Percentiles rank a stretch among this genome's conserved stretches.
Evolutionary conservation across 1,140 invertebrate genomes (phyloP).

Genomic region (Eumaeus atala): DNA sequence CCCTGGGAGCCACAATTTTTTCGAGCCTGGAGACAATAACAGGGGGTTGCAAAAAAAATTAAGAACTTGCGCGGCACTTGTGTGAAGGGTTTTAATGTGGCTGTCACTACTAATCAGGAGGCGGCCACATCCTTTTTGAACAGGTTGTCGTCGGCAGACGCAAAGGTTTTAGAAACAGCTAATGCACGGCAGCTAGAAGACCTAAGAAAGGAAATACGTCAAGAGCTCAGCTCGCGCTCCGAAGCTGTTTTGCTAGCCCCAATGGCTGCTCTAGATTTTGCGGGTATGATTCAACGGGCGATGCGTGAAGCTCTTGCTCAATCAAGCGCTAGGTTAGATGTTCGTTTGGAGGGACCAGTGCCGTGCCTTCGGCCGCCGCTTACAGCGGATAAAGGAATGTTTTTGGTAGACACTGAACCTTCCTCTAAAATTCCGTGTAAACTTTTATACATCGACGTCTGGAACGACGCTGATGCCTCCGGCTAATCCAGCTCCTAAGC

Average conservation of each 20-base stretch:
- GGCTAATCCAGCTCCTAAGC: too few species aligned
- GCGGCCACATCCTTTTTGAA: background rate
- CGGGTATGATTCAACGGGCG: background rate
- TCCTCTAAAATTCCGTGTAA: too few species aligned
- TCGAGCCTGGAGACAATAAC: background rate
- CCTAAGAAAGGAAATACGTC: too few species aligned
- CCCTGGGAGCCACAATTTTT: background rate
- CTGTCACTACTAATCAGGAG: background rate
- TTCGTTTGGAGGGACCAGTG: background rate
- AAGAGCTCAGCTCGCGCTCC: too few species aligned
- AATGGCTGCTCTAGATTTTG: background rate
- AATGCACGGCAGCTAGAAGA: slow-evolving; percentile 6
- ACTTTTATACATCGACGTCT: too few species aligned
- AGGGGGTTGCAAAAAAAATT: background rate
- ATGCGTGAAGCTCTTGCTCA: background rate
- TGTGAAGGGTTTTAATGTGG: background rate
- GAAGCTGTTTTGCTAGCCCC: too few species aligned
- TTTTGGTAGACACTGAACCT: background rate
- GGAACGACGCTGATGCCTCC: too few species aligned
- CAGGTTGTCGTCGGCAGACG: background rate
- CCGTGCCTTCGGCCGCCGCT: too few species aligned
- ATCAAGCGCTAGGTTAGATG: too few species aligned
- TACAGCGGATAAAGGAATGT: background rate
- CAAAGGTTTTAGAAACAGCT: background rate
- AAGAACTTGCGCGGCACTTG: slow-evolving; percentile 3